Evolutionary conservation across 2,113 vertebrate genomes (phyloP).

Genomic region (Nettapus auritus): DNA sequence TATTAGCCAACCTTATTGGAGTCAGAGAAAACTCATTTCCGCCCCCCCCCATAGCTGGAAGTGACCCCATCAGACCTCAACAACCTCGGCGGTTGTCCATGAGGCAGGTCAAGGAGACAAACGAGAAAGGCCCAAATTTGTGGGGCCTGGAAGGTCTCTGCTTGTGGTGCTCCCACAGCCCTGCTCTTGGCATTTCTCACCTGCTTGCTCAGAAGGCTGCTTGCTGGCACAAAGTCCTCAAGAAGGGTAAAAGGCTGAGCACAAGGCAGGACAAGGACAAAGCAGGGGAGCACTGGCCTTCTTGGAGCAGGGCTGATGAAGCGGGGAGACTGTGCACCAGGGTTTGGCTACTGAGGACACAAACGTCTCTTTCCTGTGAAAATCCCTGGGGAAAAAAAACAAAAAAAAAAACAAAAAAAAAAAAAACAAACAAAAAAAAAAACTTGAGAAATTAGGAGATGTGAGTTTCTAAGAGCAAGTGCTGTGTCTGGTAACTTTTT

Average conservation of each 20-base stretch:
- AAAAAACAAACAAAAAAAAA: no score
- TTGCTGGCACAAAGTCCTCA: not conserved
- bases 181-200: not conserved
- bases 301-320: not conserved
- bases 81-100: not conserved
- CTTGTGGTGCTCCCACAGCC: not conserved
- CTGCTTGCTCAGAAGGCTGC: not conserved
- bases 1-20: not conserved
- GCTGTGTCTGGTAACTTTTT: not conserved
- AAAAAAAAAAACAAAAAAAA: no score
- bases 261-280: not conserved
- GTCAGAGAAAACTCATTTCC: not conserved
- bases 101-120: not conserved
- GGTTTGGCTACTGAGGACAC: not conserved
- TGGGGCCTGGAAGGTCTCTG: not conserved
- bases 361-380: not conserved
- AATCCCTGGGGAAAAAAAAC: not conserved
- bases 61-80: not conserved
- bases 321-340: not conserved
- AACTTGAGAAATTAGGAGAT: not conserved
- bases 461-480: not conserved
- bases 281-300: not conserved
- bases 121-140: not conserved
- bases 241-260: not conserved
- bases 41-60: not conserved